Evolutionary conservation across 2,797 vertebrate species (phyloP).

Genomic region (Heterohyrax brucei): DNA sequence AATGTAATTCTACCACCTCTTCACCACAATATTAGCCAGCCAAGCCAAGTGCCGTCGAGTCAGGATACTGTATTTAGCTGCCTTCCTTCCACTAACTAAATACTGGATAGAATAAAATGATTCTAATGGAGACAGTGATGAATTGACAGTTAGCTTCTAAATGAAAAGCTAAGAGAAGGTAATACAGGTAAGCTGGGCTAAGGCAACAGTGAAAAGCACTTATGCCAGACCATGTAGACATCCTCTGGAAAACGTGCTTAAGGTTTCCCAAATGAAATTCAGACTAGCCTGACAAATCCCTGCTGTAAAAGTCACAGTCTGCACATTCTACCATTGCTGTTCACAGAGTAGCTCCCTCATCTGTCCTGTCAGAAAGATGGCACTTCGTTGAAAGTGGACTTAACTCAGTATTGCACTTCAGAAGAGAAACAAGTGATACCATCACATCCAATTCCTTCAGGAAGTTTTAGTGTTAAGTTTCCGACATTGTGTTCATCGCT

Average conservation of each 20-base stretch:
- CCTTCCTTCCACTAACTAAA: conserved; percentile 72
- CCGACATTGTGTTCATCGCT: neutral
- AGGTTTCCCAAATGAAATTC: neutral
- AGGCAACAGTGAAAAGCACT: neutral
- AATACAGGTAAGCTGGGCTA: neutral
- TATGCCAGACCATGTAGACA: neutral
- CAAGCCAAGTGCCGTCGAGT: too few species aligned
- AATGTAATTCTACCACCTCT: conserved; percentile 21
- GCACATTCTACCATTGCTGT: neutral
- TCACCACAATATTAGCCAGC: neutral
- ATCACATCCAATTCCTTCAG: conserved; percentile 48
- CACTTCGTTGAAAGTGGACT: neutral
- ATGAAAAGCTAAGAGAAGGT: conserved; percentile 61
- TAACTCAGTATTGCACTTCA: neutral
- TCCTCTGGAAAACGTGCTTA: neutral
- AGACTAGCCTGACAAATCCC: conserved; percentile 61
- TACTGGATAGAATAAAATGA: neutral
- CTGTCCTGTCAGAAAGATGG: conserved; percentile 70
- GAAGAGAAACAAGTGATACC: conserved; percentile 45
- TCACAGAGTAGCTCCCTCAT: neutral
- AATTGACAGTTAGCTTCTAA: neutral
- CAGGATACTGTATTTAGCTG: conserved; percentile 73
- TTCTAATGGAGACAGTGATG: conserved; percentile 19
- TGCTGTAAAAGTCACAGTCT: conserved; percentile 48
- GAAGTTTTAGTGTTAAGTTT: neutral